These are phyloP conservation scores for Temnothorax rugatulus DNA, from an alignment of 2,888 invertebrate species.

Conservation along the genomic window DNA sequence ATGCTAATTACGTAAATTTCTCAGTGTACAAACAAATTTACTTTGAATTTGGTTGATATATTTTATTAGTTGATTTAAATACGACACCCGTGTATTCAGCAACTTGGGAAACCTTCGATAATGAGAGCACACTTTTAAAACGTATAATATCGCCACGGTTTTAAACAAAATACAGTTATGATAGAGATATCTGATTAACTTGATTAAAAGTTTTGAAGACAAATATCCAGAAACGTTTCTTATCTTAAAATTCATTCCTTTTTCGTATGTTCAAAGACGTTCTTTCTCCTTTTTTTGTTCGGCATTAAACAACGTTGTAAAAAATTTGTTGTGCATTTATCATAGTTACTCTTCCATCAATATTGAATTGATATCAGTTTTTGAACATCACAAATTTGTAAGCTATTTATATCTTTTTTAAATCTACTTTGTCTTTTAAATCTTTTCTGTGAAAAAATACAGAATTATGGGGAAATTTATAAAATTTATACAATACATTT, in stretches of 20 bases:
- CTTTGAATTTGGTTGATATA: constrained; percentile 21
- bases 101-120: neutral
- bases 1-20: constrained; percentile 29
- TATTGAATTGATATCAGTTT: neutral
- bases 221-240: neutral
- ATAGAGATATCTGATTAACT: constrained; percentile 17
- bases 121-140: constrained; percentile 21
- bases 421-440: neutral
- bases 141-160: neutral
- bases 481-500: neutral
- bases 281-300: neutral
- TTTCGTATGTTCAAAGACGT: neutral
- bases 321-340: neutral
- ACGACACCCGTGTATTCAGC: neutral
- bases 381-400: neutral
- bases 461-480: neutral
- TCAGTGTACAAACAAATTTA: neutral
- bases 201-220: constrained; percentile 20
- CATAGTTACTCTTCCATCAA: neutral
- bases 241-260: constrained; percentile 11
- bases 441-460: neutral
- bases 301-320: neutral
- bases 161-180: neutral
- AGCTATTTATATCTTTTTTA: neutral
- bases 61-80: constrained; percentile 12